A percentile compares a stretch with the other conserved stretches of the same genome.
Conservation (phyloP, 2,113 vertebrate genomes). For the Gavia stellata region DNA sequence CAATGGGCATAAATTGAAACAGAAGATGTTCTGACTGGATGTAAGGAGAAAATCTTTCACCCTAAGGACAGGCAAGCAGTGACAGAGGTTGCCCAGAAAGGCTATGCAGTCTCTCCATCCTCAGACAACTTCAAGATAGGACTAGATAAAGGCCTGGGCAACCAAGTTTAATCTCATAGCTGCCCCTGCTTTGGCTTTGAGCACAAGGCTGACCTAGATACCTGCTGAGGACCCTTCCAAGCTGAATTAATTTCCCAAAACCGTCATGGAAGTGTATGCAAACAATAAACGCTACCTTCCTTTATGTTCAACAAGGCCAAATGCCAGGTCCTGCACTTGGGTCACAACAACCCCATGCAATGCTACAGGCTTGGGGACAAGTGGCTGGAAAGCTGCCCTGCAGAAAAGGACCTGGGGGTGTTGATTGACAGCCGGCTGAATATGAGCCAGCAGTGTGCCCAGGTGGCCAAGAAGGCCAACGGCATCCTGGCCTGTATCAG, state of each 20-base stretch:
- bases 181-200: neutral
- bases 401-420: no score
- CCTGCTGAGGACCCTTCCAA: neutral
- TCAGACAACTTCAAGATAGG: neutral
- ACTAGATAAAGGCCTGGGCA: neutral
- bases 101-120: neutral
- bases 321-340: no score
- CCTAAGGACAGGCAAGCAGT: neutral
- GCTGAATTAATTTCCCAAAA: neutral
- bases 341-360: no score
- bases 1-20: neutral
- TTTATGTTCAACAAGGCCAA: no score
- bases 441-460: no score
- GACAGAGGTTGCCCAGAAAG: neutral
- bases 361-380: no score
- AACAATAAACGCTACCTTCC: neutral
- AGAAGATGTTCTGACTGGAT: neutral
- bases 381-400: no score
- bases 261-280: fast-evolving
- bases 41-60: neutral
- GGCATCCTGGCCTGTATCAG: no score
- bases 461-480: no score
- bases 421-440: no score
- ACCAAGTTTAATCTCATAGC: neutral
- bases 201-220: neutral